Conservation (phyloP, 2,797 vertebrate genomes). For the Diceros bicornis region DNA sequence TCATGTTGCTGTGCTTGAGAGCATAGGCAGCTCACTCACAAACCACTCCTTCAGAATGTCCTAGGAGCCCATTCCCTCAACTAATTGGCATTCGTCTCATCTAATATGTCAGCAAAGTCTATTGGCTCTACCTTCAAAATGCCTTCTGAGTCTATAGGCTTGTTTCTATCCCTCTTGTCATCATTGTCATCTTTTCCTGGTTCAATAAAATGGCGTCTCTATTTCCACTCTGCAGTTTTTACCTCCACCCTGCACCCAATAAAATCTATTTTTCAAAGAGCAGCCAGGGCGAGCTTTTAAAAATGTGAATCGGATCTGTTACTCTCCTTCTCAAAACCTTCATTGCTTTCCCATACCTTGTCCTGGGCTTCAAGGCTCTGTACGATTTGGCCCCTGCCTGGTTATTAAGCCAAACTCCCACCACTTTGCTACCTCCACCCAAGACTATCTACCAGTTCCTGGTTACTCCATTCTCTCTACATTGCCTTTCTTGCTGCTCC, state of each 20-base stretch:
- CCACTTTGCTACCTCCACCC: background rate
- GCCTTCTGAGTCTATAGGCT: background rate
- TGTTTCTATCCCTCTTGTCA: background rate
- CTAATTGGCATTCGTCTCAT: background rate
- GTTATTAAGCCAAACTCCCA: background rate
- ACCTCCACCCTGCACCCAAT: background rate
- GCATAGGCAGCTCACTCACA: background rate
- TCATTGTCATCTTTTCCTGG: background rate
- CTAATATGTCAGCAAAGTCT: background rate
- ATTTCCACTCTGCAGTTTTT: background rate
- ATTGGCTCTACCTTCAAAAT: constrained; percentile 1
- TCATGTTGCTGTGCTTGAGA: background rate
- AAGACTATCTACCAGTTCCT: background rate
- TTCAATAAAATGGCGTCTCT: background rate
- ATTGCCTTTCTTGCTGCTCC: background rate
- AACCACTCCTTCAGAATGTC: background rate
- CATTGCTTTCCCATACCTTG: background rate
- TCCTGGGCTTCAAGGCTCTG: background rate
- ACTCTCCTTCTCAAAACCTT: background rate
- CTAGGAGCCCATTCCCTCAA: background rate
- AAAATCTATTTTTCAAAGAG: constrained; percentile 13
- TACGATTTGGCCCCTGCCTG: background rate
- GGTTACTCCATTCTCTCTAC: background rate
- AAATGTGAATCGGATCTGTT: background rate
- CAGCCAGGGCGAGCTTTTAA: background rate